Conservation (phyloP, 2,888 invertebrate species). For the Microctonus brassicae region DNA sequence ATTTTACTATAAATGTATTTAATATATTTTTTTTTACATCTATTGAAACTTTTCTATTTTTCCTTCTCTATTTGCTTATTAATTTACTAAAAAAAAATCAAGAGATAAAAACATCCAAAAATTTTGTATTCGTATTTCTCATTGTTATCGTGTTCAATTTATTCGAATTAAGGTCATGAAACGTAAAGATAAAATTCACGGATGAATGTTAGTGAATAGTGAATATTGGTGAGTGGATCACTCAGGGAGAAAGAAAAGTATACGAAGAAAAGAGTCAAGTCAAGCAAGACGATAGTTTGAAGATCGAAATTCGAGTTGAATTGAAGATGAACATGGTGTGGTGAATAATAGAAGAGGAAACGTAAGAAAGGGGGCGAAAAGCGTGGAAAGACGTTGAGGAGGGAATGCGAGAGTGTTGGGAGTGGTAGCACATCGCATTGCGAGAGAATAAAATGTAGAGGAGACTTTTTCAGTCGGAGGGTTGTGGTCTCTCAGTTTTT, state of each 20-base stretch:
- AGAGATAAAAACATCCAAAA: background rate
- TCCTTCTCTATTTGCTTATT: background rate
- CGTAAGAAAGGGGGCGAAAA: background rate
- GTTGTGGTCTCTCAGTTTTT: background rate
- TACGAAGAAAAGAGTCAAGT: slow-evolving; percentile 6
- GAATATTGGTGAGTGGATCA: background rate
- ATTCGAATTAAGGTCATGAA: slow-evolving; percentile 14
- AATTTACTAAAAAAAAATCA: background rate
- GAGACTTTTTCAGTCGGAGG: background rate
- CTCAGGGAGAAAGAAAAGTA: slow-evolving; percentile 1
- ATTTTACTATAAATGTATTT: background rate
- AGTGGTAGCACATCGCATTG: background rate
- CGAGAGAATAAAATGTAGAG: background rate
- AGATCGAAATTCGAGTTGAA: slow-evolving; percentile 5
- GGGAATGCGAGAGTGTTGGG: background rate
- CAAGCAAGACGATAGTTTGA: background rate
- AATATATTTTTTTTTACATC: background rate
- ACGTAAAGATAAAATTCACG: slow-evolving; percentile 12
- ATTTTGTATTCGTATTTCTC: background rate
- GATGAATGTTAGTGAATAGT: slow-evolving; percentile 8
- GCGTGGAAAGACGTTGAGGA: background rate
- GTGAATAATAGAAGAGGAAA: background rate
- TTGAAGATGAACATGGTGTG: background rate
- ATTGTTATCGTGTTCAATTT: slow-evolving; percentile 11
- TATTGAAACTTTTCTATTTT: background rate